Evolutionary conservation across 2,113 vertebrate genomes (phyloP), one percentile per base, ranked within the genome.

Genomic region (Paramisgurnus dabryanus): DNA sequence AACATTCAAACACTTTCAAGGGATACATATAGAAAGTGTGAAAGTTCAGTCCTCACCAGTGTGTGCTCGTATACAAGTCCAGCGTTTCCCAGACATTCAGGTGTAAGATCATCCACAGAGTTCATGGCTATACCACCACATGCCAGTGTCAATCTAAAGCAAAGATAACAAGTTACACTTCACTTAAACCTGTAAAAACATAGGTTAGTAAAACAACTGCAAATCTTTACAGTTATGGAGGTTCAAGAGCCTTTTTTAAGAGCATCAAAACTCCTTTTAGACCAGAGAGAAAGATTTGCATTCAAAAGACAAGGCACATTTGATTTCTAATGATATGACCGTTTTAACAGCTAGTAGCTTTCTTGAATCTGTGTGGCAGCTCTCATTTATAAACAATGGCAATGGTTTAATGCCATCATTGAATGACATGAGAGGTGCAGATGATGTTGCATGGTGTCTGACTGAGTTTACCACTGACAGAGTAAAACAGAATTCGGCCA

Each of bases 61-160:
- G 96, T 97, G 80, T 99, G 95, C 78, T 99, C 97, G 3, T 97
- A 99, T 70, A 99, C 93, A 4, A 98, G 92, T 1, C 97, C 97
- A 13, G 96, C 95, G 0, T 96, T 87, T 18, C 98, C 97, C 93
- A 99, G 89, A 66, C 95, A 96, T 6, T 98, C 96, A 3, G 91
- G 90, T 11, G 91, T 95, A 72, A 99, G 93, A 87, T 97, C 96
- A 18, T 98, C 97, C 63, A 99, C 88, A 0, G 97, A 98, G 85
- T 99, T 99, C 92, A 99, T 95, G 70, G 98, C 95, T 9, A 93
- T 83, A 2, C 98, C 96, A 0, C 98, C 98, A 57, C 97, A 99
- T 0, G 97, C 98, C 55, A 99, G 93, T 1, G 94, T 94, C 79
- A 99, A 88, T 17, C 97, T 99, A 87, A 50, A 27, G 67, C 71